These are phyloP conservation scores for Luidia sarsii DNA, from an alignment of 53 echinoderm and acorn worm species.

Conservation along the genomic window DNA sequence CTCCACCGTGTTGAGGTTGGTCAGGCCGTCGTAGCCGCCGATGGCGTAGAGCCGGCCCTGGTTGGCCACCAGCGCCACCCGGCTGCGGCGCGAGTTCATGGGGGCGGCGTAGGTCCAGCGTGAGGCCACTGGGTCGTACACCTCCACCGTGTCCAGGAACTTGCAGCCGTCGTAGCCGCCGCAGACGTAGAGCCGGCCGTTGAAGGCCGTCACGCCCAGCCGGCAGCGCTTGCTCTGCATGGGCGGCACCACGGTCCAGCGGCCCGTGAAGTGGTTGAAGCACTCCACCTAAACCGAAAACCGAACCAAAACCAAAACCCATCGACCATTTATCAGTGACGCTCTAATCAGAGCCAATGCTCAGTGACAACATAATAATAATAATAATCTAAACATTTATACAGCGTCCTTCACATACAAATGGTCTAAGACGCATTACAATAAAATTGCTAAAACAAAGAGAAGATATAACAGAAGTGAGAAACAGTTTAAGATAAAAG, in stretches of 20 bases:
- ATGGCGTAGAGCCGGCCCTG: slow-evolving; percentile 90
- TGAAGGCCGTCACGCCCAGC: slow-evolving; percentile 90
- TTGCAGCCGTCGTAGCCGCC: slow-evolving; percentile 97
- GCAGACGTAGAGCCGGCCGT: slow-evolving; percentile 93
- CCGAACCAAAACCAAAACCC: no score
- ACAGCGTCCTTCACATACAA: no score
- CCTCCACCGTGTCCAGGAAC: slow-evolving; percentile 95
- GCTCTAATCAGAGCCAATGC: no score
- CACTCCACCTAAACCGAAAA: slow-evolving; percentile 99
- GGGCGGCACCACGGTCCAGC: slow-evolving; percentile 92
- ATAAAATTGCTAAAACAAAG: no score
- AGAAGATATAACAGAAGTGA: no score
- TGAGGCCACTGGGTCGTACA: slow-evolving; percentile 87
- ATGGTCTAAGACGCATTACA: no score
- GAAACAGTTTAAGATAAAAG: background rate
- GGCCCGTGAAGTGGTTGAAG: slow-evolving; percentile 95
- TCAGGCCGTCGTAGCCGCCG: slow-evolving; percentile 92
- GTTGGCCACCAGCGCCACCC: slow-evolving; percentile 93
- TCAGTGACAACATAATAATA: no score
- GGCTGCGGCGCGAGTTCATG: slow-evolving; percentile 89
- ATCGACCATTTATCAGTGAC: no score
- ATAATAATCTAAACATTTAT: no score
- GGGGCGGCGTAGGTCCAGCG: slow-evolving; percentile 84
- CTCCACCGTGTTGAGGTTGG: slow-evolving; percentile 93
- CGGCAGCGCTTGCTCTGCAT: slow-evolving; percentile 96